phyloP scores from a whole-genome alignment of 2,113 vertebrate genomes.

The Entelurus aequoreus region DNA sequence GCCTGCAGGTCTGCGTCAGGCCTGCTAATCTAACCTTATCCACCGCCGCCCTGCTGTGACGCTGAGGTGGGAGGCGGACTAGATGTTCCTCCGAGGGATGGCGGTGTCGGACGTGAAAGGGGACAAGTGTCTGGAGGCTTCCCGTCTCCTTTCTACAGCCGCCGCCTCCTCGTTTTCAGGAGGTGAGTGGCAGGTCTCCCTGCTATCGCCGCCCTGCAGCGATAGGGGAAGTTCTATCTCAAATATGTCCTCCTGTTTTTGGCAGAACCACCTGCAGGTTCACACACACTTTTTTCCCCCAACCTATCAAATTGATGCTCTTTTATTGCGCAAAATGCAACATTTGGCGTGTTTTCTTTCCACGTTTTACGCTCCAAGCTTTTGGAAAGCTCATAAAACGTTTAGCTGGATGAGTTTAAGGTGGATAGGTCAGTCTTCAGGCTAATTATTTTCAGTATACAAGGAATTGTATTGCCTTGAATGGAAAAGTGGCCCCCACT shows the following conservation, averaged over 20 bases:
- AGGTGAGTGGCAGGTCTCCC: conserved; percentile 66
- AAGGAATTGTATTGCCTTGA: too few species aligned
- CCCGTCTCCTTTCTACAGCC: conserved; percentile 35
- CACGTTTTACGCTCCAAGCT: neutral
- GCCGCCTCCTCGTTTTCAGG: conserved; percentile 33
- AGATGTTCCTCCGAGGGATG: conserved; percentile 49
- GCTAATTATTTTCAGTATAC: too few species aligned
- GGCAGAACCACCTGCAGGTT: conserved; percentile 39
- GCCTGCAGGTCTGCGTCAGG: conserved; percentile 33
- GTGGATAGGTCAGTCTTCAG: too few species aligned
- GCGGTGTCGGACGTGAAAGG: conserved; percentile 60
- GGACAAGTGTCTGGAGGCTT: conserved; percentile 64
- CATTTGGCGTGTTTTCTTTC: neutral
- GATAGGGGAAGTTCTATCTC: conserved; percentile 40
- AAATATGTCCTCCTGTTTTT: neutral
- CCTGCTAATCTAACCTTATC: conserved; percentile 62
- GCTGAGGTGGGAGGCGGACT: conserved; percentile 35
- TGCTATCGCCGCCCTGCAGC: conserved; percentile 63
- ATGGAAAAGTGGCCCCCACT: too few species aligned
- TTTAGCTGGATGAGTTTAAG: neutral
- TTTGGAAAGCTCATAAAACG: too few species aligned
- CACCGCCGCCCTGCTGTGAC: conserved; percentile 40
- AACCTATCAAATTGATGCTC: neutral
- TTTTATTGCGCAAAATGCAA: neutral
- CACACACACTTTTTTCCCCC: neutral